A percentile compares a stretch with the other conserved stretches of the same genome.
Evolutionary conservation across 2,888 invertebrate species (phyloP).

Genomic region (Priapulus caudatus): DNA sequence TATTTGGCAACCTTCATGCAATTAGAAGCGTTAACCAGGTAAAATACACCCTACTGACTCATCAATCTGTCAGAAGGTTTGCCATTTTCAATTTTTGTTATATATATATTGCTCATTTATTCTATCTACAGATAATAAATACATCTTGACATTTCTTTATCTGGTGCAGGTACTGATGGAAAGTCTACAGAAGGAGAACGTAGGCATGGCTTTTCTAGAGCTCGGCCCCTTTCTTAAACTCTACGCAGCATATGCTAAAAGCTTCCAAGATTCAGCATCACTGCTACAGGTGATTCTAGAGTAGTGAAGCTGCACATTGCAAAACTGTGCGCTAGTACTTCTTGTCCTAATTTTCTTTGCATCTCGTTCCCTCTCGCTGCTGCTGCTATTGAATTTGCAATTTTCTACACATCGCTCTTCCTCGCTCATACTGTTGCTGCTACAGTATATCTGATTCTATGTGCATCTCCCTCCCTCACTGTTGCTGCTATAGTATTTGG

Average conservation of each 20-base stretch:
- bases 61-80: slow-evolving; percentile 3
- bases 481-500: no score
- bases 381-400: no score
- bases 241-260: slow-evolving; percentile 63
- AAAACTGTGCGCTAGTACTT: no score
- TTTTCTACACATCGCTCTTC: no score
- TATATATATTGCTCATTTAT: not conserved
- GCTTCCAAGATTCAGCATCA: slow-evolving; percentile 51
- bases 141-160: not conserved
- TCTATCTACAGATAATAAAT: not conserved
- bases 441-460: no score
- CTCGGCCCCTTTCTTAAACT: slow-evolving; percentile 64
- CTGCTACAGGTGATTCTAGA: slow-evolving; percentile 50
- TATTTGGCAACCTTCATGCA: not conserved
- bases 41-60: no score
- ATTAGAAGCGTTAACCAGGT: not conserved
- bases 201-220: slow-evolving; percentile 53
- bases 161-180: slow-evolving; percentile 31
- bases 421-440: no score
- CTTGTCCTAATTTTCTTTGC: no score
- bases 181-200: slow-evolving; percentile 42
- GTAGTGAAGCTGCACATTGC: no score
- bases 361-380: no score
- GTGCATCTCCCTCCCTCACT: no score
- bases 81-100: not conserved